Evolutionary conservation across 2,888 invertebrate species (phyloP).

Genomic region (Nezara viridula): DNA sequence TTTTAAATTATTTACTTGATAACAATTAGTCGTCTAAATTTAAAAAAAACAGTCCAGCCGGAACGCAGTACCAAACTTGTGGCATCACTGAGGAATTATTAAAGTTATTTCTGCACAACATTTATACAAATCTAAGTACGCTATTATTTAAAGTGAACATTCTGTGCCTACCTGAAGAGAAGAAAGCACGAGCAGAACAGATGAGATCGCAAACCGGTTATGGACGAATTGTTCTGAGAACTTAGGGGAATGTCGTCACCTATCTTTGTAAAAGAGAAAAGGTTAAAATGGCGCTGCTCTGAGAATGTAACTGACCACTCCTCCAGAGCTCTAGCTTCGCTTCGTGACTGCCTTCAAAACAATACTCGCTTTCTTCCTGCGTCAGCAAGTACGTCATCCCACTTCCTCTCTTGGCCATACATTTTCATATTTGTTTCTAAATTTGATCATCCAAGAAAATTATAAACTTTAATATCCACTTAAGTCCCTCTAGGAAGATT

Average conservation of each 20-base stretch:
- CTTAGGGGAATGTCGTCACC: neutral
- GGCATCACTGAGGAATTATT: too few relatives aligned
- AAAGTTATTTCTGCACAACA: too few relatives aligned
- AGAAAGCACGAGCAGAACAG: neutral
- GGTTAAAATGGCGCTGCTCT: neutral
- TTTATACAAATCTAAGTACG: too few relatives aligned
- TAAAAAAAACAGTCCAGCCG: too few relatives aligned
- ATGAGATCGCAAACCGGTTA: neutral
- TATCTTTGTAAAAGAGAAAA: conserved; percentile 16
- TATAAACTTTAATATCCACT: too few relatives aligned
- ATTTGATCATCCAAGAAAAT: neutral
- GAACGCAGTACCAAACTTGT: too few relatives aligned
- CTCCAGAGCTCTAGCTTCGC: neutral
- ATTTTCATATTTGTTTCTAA: neutral
- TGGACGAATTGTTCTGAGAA: neutral
- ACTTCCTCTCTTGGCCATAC: neutral
- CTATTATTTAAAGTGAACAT: too few relatives aligned
- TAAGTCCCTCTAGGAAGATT: too few relatives aligned
- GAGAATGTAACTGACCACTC: conserved; percentile 4
- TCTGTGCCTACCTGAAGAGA: neutral
- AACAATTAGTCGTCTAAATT: too few relatives aligned
- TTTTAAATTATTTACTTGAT: too few relatives aligned
- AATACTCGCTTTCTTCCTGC: conserved; percentile 19
- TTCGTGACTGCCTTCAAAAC: conserved; percentile 22
- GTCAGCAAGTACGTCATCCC: conserved; percentile 43